A percentile compares a stretch with the other conserved stretches of the same genome.
Conservation (phyloP, 2,113 vertebrate genomes). For the Philantomba maxwellii region DNA sequence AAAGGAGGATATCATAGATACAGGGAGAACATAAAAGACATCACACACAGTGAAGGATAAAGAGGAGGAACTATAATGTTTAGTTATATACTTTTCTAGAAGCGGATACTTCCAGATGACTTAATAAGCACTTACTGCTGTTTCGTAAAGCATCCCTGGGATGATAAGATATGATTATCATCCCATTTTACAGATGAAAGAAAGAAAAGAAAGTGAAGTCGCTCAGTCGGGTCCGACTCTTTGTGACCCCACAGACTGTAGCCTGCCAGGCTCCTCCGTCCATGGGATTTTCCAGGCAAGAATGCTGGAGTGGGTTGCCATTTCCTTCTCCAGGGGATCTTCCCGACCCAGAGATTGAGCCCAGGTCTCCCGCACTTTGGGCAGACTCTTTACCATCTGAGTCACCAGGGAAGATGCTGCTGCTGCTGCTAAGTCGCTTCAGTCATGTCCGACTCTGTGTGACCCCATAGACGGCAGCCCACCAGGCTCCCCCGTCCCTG, state of each 20-base stretch:
- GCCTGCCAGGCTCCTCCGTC: not conserved
- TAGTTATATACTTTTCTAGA: not conserved
- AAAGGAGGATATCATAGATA: not conserved
- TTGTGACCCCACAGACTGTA: not conserved
- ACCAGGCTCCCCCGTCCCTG: too few species aligned
- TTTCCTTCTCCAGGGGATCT: not conserved
- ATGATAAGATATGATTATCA: not conserved
- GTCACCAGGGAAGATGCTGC: not conserved
- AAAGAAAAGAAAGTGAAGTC: not conserved
- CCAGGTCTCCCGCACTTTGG: not conserved
- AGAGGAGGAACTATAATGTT: not conserved
- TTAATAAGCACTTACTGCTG: not conserved
- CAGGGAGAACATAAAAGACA: not conserved
- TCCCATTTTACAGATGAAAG: not conserved
- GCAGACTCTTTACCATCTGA: not conserved
- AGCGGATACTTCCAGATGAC: not conserved
- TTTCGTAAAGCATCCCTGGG: not conserved
- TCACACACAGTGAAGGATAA: not conserved
- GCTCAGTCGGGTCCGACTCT: not conserved
- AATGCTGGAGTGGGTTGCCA: not conserved
- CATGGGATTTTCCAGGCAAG: not conserved
- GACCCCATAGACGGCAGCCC: too few species aligned
- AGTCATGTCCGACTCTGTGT: too few species aligned
- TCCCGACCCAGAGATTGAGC: fast-evolving
- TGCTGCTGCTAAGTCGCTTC: too few species aligned